Evolutionary conservation across 2,888 invertebrate genomes (phyloP).

Genomic region (Leptinotarsa juncta): DNA sequence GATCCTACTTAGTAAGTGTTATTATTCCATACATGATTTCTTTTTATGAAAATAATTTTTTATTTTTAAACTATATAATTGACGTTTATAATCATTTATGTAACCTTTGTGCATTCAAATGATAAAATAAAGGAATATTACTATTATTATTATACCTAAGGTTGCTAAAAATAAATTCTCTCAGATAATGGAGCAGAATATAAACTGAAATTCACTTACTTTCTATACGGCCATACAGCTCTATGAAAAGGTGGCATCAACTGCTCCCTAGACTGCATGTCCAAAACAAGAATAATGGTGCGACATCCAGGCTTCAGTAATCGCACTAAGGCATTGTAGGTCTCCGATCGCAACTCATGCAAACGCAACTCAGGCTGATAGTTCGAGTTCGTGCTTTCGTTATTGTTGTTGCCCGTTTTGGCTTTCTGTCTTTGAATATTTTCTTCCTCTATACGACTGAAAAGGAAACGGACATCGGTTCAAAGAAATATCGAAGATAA

Average conservation of each 20-base stretch:
- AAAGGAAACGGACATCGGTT: conserved; percentile 19
- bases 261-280: conserved; percentile 86
- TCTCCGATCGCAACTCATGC: conserved; percentile 93
- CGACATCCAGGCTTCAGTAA: conserved; percentile 94
- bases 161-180: no score
- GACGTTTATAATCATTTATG: no score
- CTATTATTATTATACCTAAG: no score
- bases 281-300: conserved; percentile 90
- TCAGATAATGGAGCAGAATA: no score
- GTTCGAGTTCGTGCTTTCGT: conserved; percentile 46
- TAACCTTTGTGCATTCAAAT: no score
- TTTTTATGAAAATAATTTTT: no score
- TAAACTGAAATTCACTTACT: conserved; percentile 70
- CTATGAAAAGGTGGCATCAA: conserved; percentile 92
- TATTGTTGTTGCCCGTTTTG: conserved; percentile 65
- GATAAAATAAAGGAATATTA: no score
- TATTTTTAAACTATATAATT: no score
- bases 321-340: conserved; percentile 93
- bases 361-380: conserved; percentile 79
- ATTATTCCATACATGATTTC: no score
- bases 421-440: conserved; percentile 67
- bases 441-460: conserved; percentile 70
- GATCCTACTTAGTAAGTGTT: no score
- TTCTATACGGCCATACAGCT: conserved; percentile 95
- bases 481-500: background rate